phyloP scores from a whole-genome alignment of 35 echinoderm and acorn worm genomes.

The Lytechinus variegatus region DNA sequence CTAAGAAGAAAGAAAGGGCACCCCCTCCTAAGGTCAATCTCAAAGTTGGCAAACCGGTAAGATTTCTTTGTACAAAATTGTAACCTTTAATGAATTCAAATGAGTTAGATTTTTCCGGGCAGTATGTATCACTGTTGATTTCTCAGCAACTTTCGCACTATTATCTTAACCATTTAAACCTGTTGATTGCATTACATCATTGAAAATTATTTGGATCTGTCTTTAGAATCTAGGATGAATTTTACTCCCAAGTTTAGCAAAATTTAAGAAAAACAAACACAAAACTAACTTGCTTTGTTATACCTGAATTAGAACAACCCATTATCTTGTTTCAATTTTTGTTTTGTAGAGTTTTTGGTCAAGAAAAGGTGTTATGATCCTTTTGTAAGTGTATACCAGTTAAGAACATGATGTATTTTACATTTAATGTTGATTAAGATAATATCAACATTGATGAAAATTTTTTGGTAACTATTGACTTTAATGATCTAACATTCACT shows the following conservation, averaged over 20 bases:
- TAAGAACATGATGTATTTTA: not conserved
- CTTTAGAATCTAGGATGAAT: not conserved
- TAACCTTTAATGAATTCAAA: too few relatives aligned
- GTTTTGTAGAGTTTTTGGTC: too few relatives aligned
- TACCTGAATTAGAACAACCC: too few relatives aligned
- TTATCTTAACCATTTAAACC: too few relatives aligned
- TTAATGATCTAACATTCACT: not conserved
- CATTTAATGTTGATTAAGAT: not conserved
- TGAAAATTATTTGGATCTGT: not conserved
- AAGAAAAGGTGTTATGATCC: too few relatives aligned
- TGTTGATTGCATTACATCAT: too few relatives aligned
- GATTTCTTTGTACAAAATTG: slow-evolving; percentile 28
- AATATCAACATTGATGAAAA: not conserved
- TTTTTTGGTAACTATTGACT: not conserved
- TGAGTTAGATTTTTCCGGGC: too few relatives aligned
- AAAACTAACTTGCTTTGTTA: too few relatives aligned
- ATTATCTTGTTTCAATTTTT: too few relatives aligned
- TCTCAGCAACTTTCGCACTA: too few relatives aligned
- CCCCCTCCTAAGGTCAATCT: slow-evolving; percentile 81
- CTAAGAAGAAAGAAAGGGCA: slow-evolving; percentile 74
- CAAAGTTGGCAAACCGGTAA: slow-evolving; percentile 98
- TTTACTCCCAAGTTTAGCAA: not conserved
- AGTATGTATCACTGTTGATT: too few relatives aligned
- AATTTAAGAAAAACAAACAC: not conserved
- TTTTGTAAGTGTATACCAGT: not conserved